phyloP scores from a whole-genome alignment of 2,113 vertebrate species.

The Marmota flaviventris region DNA sequence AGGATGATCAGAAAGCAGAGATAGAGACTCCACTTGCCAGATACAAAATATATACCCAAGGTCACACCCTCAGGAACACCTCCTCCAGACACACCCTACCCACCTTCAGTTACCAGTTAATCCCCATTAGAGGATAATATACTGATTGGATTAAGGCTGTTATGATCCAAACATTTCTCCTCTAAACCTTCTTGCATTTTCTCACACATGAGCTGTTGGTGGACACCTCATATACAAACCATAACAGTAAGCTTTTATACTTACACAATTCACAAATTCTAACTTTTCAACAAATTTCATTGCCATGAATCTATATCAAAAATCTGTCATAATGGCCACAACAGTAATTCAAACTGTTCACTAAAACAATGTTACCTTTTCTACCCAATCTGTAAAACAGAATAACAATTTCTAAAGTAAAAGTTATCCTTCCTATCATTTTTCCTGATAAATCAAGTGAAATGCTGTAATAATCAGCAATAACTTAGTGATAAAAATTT shows the following conservation, averaged over 20 bases:
- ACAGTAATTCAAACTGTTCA: conserved; percentile 5
- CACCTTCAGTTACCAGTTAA: no score
- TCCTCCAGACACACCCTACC: no score
- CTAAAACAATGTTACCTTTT: conserved; percentile 15
- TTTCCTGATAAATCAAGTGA: conserved; percentile 21
- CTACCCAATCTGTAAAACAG: not conserved
- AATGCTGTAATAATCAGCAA: conserved; percentile 38
- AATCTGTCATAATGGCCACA: not conserved
- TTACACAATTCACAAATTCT: conserved; percentile 8
- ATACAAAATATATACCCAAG: no score
- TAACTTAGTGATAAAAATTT: not conserved
- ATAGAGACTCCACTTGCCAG: no score
- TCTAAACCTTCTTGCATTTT: no score
- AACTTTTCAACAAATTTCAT: conserved; percentile 43
- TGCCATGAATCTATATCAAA: not conserved
- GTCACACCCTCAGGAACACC: no score
- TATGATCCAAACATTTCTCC: no score
- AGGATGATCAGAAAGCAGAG: no score
- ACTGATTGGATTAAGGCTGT: no score
- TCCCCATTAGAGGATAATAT: no score
- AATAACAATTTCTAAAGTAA: conserved; percentile 10
- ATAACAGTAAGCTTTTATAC: not conserved
- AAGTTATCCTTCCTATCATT: conserved; percentile 16
- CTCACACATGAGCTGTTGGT: no score
- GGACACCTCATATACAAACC: no score